Percentiles rank a stretch among this genome's conserved stretches.
Evolutionary conservation across 2,888 invertebrate genomes (phyloP).

Genomic region (Formica aserva): DNA sequence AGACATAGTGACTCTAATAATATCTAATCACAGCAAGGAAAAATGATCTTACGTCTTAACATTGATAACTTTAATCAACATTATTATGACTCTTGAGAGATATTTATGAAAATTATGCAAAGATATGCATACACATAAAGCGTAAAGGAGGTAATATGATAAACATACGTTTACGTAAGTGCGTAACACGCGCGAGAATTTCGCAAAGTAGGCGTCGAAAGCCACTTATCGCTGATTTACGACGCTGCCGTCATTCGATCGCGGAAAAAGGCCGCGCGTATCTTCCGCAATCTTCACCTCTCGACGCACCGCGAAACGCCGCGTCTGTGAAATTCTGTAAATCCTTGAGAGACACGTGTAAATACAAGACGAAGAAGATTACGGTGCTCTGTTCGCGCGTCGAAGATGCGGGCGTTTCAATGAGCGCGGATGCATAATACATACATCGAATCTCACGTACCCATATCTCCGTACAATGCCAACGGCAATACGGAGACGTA

Average conservation of each 20-base stretch:
- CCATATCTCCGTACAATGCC: constrained; percentile 7
- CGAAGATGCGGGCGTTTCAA: constrained; percentile 46
- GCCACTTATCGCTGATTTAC: constrained; percentile 34
- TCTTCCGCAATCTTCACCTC: constrained; percentile 53
- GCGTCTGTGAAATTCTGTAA: constrained; percentile 63
- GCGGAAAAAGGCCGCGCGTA: background rate
- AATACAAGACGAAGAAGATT: constrained; percentile 69
- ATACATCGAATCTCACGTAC: constrained; percentile 44
- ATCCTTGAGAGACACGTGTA: constrained; percentile 67
- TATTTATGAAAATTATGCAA: constrained; percentile 39
- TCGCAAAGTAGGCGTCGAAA: constrained; percentile 7
- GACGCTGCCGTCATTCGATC: background rate
- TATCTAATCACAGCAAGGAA: background rate
- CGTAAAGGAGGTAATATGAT: background rate
- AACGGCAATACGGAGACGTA: constrained; percentile 31
- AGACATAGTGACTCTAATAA: background rate
- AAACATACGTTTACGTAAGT: background rate
- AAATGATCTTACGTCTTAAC: background rate
- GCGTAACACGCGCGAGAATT: constrained; percentile 29
- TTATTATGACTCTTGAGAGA: background rate
- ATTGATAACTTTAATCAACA: constrained; percentile 16
- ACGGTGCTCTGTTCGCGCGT: constrained; percentile 42
- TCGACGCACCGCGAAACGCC: constrained; percentile 59
- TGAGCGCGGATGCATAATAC: constrained; percentile 57
- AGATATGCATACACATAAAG: constrained; percentile 3